These are phyloP conservation scores for Prosapia bicincta DNA, from an alignment of 2,888 invertebrate genomes.

Conservation along the genomic window DNA sequence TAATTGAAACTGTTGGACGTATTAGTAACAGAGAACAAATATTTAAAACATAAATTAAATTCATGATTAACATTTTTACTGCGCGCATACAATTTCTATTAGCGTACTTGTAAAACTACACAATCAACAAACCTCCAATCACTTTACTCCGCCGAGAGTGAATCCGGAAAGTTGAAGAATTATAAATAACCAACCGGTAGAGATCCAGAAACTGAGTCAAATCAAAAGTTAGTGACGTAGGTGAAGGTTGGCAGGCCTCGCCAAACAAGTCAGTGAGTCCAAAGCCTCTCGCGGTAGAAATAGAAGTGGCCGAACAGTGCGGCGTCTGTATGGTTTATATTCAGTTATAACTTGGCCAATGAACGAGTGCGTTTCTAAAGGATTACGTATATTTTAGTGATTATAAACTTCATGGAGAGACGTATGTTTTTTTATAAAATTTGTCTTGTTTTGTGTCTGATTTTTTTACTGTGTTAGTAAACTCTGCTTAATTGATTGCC, in stretches of 20 bases:
- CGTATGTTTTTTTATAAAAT: background rate
- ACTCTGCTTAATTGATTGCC: too few relatives aligned
- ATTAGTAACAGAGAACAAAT: too few relatives aligned
- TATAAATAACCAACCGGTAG: background rate
- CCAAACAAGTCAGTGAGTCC: background rate
- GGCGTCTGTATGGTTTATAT: background rate
- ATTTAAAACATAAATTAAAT: too few relatives aligned
- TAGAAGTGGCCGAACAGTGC: background rate
- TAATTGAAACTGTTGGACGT: too few relatives aligned
- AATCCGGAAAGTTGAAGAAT: too few relatives aligned
- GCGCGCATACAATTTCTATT: too few relatives aligned
- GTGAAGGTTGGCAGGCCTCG: background rate
- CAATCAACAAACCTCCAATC: too few relatives aligned
- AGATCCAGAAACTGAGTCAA: background rate
- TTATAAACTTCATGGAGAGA: background rate
- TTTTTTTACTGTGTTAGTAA: too few relatives aligned
- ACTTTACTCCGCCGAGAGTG: too few relatives aligned
- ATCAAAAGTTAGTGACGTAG: background rate
- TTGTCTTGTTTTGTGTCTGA: too few relatives aligned
- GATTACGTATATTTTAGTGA: background rate
- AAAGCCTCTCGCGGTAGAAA: background rate
- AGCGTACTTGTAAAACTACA: too few relatives aligned
- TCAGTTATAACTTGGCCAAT: background rate
- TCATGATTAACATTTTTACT: too few relatives aligned
- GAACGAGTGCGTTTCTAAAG: background rate